Percentiles rank a stretch among this genome's conserved stretches.
phyloP scores from a whole-genome alignment of 2,113 vertebrate species.

The Strix aluco region DNA sequence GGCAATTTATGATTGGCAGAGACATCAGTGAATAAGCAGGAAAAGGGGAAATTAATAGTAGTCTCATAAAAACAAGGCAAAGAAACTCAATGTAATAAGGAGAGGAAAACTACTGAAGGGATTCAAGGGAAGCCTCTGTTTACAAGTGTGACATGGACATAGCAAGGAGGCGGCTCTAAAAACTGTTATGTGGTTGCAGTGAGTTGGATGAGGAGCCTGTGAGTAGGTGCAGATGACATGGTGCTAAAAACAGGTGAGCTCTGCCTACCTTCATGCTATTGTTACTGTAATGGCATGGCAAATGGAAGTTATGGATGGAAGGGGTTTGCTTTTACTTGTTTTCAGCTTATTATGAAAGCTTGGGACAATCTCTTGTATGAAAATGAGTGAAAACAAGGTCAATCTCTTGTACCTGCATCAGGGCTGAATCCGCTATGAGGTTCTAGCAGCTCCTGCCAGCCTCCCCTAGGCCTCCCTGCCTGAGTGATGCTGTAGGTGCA shows the following conservation, averaged over 20 bases:
- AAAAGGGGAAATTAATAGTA: neutral
- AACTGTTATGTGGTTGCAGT: neutral
- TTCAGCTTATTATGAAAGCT: neutral
- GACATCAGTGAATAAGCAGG: neutral
- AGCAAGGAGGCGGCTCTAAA: neutral
- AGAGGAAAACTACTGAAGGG: neutral
- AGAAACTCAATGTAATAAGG: neutral
- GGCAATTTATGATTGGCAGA: neutral
- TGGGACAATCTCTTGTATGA: neutral
- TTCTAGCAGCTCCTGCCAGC: neutral
- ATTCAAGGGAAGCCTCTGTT: neutral
- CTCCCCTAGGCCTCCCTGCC: neutral
- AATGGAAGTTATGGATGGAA: neutral
- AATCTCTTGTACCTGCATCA: neutral
- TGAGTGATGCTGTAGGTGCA: neutral
- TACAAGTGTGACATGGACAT: neutral
- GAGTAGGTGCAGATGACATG: neutral
- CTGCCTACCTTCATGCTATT: neutral
- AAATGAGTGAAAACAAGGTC: neutral
- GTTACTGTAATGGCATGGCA: neutral
- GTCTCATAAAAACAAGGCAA: neutral
- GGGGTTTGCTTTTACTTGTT: neutral
- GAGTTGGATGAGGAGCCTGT: neutral
- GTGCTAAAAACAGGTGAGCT: neutral
- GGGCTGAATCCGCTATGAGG: neutral